Conservation (phyloP, 2,797 vertebrate genomes). For the Paratrypauchen microcephalus region DNA sequence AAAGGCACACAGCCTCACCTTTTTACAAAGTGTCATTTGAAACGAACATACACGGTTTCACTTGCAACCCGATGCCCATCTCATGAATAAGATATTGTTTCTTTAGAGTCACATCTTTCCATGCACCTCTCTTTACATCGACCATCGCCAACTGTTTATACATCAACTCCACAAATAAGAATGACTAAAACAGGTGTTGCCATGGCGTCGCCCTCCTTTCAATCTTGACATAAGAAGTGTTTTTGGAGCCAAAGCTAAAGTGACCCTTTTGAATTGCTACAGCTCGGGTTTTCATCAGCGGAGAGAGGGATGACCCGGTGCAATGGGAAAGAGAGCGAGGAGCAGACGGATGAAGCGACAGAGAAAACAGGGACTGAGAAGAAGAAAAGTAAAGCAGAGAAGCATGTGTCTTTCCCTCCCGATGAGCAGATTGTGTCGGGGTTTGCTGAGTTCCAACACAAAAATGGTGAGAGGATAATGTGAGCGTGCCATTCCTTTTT, state of each 20-base stretch:
- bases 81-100: constrained; percentile 73
- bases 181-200: constrained; percentile 15
- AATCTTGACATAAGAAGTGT: not conserved
- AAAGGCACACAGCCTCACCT: constrained; percentile 31
- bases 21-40: constrained; percentile 54
- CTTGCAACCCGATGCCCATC: constrained; percentile 33
- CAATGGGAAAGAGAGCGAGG: constrained; percentile 38
- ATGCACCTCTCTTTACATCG: constrained; percentile 29
- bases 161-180: constrained; percentile 13
- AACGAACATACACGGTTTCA: constrained; percentile 58
- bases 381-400: constrained; percentile 58
- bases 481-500: not conserved
- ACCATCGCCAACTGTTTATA: constrained; percentile 14
- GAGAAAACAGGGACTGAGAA: constrained; percentile 27
- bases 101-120: constrained; percentile 51
- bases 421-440: constrained; percentile 77
- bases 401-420: constrained; percentile 78
- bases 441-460: constrained; percentile 66
- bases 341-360: constrained; percentile 37
- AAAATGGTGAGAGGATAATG: constrained; percentile 58
- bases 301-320: constrained; percentile 70
- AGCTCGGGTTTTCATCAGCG: constrained; percentile 20
- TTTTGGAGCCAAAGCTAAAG: constrained; percentile 10
- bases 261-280: constrained; percentile 6
- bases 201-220: constrained; percentile 2